phyloP scores from a whole-genome alignment of 1,140 invertebrate genomes.

The Acromyrmex charruanus region DNA sequence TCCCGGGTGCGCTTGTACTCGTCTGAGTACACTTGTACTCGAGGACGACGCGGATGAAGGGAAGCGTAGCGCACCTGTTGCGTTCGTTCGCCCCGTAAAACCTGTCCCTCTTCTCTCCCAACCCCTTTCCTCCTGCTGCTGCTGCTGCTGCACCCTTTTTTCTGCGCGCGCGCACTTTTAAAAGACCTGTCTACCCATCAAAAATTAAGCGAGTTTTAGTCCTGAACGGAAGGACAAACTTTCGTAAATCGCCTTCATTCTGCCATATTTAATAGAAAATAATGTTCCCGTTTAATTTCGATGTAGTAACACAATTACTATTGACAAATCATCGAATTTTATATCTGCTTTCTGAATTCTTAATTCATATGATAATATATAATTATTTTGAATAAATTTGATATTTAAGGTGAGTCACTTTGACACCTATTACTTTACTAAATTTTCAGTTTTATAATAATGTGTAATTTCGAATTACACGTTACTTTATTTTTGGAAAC shows the following conservation, averaged over 20 bases:
- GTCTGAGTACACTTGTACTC: slow-evolving; percentile 45
- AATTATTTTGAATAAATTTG: too few species aligned
- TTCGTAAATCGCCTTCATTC: neutral
- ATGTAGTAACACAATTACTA: neutral
- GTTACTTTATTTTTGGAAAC: too few species aligned
- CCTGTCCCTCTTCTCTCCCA: slow-evolving; percentile 45
- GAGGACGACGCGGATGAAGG: slow-evolving; percentile 45
- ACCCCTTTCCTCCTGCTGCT: neutral
- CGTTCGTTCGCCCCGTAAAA: slow-evolving; percentile 73
- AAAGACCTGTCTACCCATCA: neutral
- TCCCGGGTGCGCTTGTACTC: slow-evolving; percentile 12
- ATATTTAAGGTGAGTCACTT: too few species aligned
- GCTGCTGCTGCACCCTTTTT: slow-evolving; percentile 18
- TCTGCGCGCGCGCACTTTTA: slow-evolving; percentile 55
- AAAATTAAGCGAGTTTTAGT: slow-evolving; percentile 17
- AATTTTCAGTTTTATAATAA: too few species aligned
- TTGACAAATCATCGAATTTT: neutral
- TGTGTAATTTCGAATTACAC: too few species aligned
- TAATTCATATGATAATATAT: neutral
- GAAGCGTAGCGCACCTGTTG: slow-evolving; percentile 74
- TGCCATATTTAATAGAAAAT: neutral
- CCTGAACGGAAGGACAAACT: neutral
- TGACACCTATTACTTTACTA: too few species aligned
- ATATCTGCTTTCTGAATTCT: neutral
- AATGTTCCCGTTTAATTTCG: neutral